Conservation (phyloP, 2,888 invertebrate species). For the Xestia xanthographa region DNA sequence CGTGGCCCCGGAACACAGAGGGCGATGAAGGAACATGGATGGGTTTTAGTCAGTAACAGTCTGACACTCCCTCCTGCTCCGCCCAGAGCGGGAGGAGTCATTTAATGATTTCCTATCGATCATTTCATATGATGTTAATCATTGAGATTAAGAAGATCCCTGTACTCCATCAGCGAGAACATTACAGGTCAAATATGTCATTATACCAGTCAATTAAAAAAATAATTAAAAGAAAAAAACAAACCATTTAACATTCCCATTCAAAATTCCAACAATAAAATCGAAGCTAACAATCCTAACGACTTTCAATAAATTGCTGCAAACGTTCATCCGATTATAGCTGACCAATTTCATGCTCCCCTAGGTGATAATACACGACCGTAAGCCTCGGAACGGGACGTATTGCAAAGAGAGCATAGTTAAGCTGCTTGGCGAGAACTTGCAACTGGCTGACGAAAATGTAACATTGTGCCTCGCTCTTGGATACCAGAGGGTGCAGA, state of each 20-base stretch:
- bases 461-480: conserved; percentile 87
- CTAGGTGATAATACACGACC: conserved; percentile 88
- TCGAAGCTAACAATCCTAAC: conserved; percentile 8
- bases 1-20: too few species aligned
- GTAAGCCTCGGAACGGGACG: conserved; percentile 87
- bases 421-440: conserved; percentile 86
- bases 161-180: too few species aligned
- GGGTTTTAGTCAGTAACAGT: too few species aligned
- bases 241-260: not conserved
- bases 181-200: not conserved
- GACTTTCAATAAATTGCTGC: conserved; percentile 31
- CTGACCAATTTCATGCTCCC: conserved; percentile 59
- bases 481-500: conserved; percentile 88
- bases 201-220: too few species aligned
- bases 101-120: too few species aligned
- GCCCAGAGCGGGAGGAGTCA: too few species aligned
- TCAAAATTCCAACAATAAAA: conserved; percentile 24
- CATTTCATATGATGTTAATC: not conserved
- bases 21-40: too few species aligned
- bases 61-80: too few species aligned
- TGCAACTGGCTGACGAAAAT: conserved; percentile 88
- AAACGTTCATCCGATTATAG: conserved; percentile 48
- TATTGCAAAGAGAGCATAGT: conserved; percentile 88
- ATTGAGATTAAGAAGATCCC: not conserved
- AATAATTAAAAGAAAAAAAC: not conserved